phyloP scores from a whole-genome alignment of 2,888 invertebrate genomes.

The Rhogogaster chlorosoma region DNA sequence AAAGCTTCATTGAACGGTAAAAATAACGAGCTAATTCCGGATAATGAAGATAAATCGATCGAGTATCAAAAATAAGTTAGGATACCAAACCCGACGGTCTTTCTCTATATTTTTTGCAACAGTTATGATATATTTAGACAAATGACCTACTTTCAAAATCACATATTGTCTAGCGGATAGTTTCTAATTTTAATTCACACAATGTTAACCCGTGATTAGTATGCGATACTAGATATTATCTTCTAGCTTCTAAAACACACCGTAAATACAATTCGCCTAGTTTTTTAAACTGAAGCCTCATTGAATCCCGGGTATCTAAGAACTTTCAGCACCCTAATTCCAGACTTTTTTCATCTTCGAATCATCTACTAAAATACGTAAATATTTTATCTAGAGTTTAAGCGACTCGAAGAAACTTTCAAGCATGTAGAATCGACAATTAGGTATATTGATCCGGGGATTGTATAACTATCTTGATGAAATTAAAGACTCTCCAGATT shows the following conservation, averaged over 20 bases:
- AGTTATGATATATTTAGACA: conserved; percentile 52
- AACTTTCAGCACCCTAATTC: not conserved
- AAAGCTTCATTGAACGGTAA: not conserved
- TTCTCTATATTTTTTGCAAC: conserved; percentile 41
- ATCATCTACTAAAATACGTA: not conserved
- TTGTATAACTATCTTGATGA: not conserved
- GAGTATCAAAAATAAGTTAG: not conserved
- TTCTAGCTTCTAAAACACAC: not conserved
- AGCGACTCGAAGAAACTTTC: not conserved
- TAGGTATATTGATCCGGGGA: not conserved
- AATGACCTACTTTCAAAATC: conserved; percentile 47
- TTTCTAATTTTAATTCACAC: conserved; percentile 50
- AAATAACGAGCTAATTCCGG: not conserved
- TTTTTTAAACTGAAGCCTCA: not conserved
- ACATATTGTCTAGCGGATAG: conserved; percentile 41
- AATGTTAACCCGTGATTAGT: conserved; percentile 23
- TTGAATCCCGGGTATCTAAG: not conserved
- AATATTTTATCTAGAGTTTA: not conserved
- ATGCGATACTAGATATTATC: not conserved
- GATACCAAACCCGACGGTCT: not conserved
- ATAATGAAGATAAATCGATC: conserved; percentile 3
- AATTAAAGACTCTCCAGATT: not conserved
- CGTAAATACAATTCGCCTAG: not conserved
- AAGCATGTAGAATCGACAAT: not conserved
- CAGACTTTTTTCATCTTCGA: not conserved